Conservation (phyloP, 2,113 vertebrate species). For the Crotophaga sulcirostris region DNA sequence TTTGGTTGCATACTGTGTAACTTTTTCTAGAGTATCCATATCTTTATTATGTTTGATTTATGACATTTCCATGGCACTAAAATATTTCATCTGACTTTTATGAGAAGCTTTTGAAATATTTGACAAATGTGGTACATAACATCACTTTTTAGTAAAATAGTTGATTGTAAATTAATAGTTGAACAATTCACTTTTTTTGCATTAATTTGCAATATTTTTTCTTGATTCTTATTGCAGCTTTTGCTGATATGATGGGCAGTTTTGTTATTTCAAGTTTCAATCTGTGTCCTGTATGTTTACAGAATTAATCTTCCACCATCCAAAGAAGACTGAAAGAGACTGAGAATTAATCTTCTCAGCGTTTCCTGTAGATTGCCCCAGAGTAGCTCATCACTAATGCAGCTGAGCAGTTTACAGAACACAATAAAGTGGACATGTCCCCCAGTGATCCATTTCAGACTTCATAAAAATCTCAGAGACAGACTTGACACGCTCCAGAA, state of each 20-base stretch:
- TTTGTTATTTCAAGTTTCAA: background rate
- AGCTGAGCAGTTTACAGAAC: background rate
- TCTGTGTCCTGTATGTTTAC: background rate
- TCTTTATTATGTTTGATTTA: background rate
- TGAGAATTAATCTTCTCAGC: background rate
- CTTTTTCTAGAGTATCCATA: background rate
- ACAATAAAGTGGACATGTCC: background rate
- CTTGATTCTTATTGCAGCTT: background rate
- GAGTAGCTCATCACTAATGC: background rate
- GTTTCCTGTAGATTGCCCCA: background rate
- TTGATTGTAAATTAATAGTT: background rate
- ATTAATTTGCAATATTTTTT: background rate
- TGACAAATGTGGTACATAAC: background rate
- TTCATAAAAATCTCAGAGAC: background rate
- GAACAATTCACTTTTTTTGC: background rate
- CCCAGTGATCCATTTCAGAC: background rate
- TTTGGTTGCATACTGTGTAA: background rate
- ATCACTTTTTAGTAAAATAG: background rate
- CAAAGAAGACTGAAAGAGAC: background rate
- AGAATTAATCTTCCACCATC: background rate
- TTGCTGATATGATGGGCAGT: background rate
- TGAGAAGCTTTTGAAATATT: background rate
- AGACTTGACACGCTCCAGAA: background rate
- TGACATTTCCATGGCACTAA: background rate
- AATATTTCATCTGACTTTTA: background rate